phyloP scores from a whole-genome alignment of 30 jellyfish, hydroid and myxozoan species.

The Aurelia aurita region DNA sequence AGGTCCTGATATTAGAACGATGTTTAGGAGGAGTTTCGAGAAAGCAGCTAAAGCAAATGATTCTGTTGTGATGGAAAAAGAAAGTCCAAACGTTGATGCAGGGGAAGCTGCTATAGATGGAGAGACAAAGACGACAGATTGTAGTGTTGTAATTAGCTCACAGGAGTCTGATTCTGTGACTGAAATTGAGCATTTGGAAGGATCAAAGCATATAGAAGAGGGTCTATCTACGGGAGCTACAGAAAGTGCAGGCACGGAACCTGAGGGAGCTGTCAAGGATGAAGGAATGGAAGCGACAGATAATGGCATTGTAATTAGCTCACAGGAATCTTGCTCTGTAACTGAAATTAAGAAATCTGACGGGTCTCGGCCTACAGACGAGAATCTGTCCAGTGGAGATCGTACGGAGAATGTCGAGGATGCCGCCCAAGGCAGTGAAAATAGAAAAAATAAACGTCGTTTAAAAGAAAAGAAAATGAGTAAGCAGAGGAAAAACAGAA shows the following conservation, averaged over 20 bases:
- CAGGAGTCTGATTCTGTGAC: not conserved
- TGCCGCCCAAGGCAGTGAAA: not conserved
- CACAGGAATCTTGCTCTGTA: not conserved
- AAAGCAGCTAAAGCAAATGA: not conserved
- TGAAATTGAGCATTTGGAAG: too few relatives aligned
- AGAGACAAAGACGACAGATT: not conserved
- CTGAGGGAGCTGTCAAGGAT: too few relatives aligned
- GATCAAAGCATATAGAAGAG: too few relatives aligned
- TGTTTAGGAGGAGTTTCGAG: conserved; percentile 14
- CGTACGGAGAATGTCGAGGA: not conserved
- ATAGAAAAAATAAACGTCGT: not conserved
- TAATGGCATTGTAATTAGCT: not conserved
- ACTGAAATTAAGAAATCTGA: not conserved
- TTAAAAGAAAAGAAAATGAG: not conserved
- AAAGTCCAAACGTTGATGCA: too few relatives aligned
- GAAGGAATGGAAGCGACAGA: not conserved
- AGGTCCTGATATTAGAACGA: conserved; percentile 19
- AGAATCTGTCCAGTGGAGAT: not conserved
- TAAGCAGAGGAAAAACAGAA: not conserved
- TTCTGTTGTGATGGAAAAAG: not conserved
- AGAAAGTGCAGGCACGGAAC: too few relatives aligned
- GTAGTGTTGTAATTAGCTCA: not conserved
- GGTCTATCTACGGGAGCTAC: too few relatives aligned
- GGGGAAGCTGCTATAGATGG: too few relatives aligned
- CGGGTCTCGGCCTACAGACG: too few relatives aligned